These are phyloP conservation scores for Ennomos erosarius DNA, from an alignment of 2,888 invertebrate genomes.

Conservation along the genomic window DNA sequence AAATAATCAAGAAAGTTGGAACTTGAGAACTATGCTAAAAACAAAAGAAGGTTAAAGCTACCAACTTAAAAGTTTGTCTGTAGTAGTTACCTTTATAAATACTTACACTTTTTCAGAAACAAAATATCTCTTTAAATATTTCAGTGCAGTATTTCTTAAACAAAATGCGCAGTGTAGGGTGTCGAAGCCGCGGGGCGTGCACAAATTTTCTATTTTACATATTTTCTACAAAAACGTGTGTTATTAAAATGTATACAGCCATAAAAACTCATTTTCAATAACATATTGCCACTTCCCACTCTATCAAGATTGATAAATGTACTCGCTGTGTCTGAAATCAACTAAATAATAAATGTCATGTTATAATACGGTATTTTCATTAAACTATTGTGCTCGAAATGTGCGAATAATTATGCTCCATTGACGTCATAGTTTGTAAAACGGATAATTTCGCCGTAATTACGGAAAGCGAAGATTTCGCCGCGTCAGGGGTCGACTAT, in stretches of 20 bases:
- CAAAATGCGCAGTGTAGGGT: conserved; percentile 9
- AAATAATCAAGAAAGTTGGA: too few relatives aligned
- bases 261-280: conserved; percentile 10
- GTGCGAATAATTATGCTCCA: conserved; percentile 41
- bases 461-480: conserved; percentile 19
- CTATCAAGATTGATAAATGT: not conserved
- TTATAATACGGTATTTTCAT: too few relatives aligned
- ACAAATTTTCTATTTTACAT: conserved; percentile 5
- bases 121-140: conserved; percentile 4
- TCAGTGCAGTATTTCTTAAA: conserved; percentile 4
- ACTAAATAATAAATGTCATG: too few relatives aligned
- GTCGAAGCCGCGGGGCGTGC: conserved; percentile 1
- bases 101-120: conserved; percentile 4
- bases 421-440: conserved; percentile 37
- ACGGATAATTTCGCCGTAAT: conserved; percentile 24
- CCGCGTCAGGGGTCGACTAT: conserved; percentile 23
- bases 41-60: too few relatives aligned
- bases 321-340: too few relatives aligned
- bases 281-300: not conserved
- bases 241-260: conserved; percentile 1
- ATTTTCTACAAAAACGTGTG: conserved; percentile 7
- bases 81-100: not conserved
- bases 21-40: too few relatives aligned
- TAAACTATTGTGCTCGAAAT: conserved; percentile 22
- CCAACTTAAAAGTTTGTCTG: too few relatives aligned